A percentile compares a stretch with the other conserved stretches of the same genome.
Evolutionary conservation across 2,888 invertebrate species (phyloP).

Genomic region (Eupithecia pulchellata): DNA sequence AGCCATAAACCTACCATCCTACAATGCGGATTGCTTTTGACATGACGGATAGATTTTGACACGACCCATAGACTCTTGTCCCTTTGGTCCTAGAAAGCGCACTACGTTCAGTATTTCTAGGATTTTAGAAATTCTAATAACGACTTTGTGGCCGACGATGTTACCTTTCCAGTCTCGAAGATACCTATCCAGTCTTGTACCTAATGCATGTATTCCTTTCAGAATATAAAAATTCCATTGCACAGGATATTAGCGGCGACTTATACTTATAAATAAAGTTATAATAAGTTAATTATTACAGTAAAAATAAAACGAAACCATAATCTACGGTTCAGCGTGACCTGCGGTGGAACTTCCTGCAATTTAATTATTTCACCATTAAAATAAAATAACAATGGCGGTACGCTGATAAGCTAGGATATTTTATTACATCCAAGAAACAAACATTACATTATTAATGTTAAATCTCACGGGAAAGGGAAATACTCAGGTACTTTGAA

Average conservation of each 20-base stretch:
- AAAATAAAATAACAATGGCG: conserved; percentile 11
- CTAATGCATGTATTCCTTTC: neutral
- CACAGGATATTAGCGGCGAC: conserved; percentile 54
- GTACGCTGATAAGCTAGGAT: conserved; percentile 8
- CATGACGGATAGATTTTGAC: too few relatives aligned
- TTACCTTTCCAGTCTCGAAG: too few relatives aligned
- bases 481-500: conserved; percentile 4
- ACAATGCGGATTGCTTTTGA: too few relatives aligned
- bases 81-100: too few relatives aligned
- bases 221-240: conserved; percentile 23
- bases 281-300: conserved; percentile 38
- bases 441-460: conserved; percentile 14
- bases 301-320: conserved; percentile 26
- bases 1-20: too few relatives aligned
- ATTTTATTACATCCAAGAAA: conserved; percentile 10
- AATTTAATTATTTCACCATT: conserved; percentile 41
- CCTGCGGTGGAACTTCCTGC: conserved; percentile 53
- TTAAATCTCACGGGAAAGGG: conserved; percentile 1
- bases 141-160: too few relatives aligned
- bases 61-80: too few relatives aligned
- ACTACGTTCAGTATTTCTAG: too few relatives aligned
- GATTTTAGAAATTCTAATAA: too few relatives aligned
- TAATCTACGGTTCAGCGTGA: conserved; percentile 52
- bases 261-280: conserved; percentile 33
- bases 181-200: too few relatives aligned